These are phyloP conservation scores for Lamellibrachia columna DNA, from an alignment of 2,888 invertebrate genomes.

Conservation along the genomic window DNA sequence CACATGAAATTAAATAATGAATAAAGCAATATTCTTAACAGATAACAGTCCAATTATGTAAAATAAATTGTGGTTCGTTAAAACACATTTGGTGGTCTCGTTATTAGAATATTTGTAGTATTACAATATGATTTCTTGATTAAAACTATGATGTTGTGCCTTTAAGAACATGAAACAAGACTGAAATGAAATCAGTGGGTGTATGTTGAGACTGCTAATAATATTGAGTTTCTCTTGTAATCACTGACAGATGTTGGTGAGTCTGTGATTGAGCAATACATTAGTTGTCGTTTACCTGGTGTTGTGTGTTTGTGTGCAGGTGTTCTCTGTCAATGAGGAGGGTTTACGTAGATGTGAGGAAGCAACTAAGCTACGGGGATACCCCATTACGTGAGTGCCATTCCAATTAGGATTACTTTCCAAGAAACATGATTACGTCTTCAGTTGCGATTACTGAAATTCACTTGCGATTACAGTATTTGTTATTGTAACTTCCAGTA, in stretches of 20 bases:
- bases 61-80: too few relatives aligned
- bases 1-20: background rate
- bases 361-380: conserved; percentile 81
- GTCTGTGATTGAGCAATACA: background rate
- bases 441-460: too few relatives aligned
- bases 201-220: background rate
- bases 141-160: background rate
- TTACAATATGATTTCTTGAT: too few relatives aligned
- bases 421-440: too few relatives aligned
- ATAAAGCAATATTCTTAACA: too few relatives aligned
- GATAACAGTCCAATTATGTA: too few relatives aligned
- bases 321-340: conserved; percentile 74
- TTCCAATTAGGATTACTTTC: background rate
- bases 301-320: conserved; percentile 43
- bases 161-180: background rate
- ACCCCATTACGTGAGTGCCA: conserved; percentile 74
- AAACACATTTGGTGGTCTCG: too few relatives aligned
- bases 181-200: background rate
- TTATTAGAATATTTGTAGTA: too few relatives aligned
- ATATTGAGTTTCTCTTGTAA: background rate
- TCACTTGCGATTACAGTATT: too few relatives aligned
- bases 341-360: conserved; percentile 87
- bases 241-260: background rate
- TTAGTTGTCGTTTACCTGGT: background rate
- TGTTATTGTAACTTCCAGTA: too few relatives aligned